Base-by-base conservation (phyloP, 2,113 vertebrate genomes). In the Leucosticte australis region DNA sequence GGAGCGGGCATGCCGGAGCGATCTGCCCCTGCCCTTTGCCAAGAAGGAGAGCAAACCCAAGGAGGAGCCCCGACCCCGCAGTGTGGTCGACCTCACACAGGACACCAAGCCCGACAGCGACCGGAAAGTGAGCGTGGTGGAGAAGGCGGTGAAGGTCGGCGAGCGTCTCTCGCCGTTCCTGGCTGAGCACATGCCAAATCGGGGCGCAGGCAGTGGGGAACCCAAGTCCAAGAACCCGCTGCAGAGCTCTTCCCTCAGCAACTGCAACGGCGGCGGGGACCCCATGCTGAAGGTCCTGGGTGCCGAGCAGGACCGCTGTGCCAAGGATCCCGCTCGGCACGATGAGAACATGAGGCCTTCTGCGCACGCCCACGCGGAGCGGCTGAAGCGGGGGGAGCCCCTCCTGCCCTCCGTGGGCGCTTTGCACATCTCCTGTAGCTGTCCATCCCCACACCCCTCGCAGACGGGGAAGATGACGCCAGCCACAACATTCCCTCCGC, bases 41-140 rank as follows among this genome's bases (percentile, higher is more conserved):
- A 97, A 98, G 90, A 98, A 97, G 63, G 98, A 99, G 37, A 96
- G 98, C 23, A 97, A 98, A 65, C 68, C 90, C 3, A 96, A 98
- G 89, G 97, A 98, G 88, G 98, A 98, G 28, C 63, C 97, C 2
- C 97, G 98, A 8, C 97, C 97, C 4, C 97, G 98, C 47, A 98
- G 98, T 0, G 98, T 99, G 57, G 98, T 98, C 21, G 99, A 99
- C 90, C 98, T 98, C 82, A 98, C 98, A 2, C 98, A 95, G 96
- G 99, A 98, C 94, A 96, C 96, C 59, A 99, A 98, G 68, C 90
- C 90, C 0, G 99, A 99, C 76, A 92, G 98, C 9, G 98, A 99
- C 71, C 97, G 98, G 94, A 98, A 98, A 68, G 94, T 98, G 91
- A 96, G 97, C 21, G 49, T 95, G 92, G 94, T 97, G 63, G 97